These are phyloP conservation scores for Cairina moschata DNA, from an alignment of 2,113 vertebrate species.

Conservation along the genomic window DNA sequence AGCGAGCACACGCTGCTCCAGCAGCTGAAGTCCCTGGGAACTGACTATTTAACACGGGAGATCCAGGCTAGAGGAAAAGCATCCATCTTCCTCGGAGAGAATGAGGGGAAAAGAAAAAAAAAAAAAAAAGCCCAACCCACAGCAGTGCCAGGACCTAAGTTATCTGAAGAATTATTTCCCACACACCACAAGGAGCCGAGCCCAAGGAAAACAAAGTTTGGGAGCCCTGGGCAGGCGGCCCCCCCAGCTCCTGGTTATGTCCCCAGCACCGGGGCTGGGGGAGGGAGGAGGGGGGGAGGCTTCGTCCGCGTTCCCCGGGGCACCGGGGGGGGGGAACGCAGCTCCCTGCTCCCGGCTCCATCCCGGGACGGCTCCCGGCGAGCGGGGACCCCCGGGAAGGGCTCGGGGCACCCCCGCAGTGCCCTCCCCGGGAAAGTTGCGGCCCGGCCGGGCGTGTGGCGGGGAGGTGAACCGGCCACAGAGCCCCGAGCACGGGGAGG, in stretches of 20 bases:
- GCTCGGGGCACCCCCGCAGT: not conserved
- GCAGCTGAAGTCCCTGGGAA: not conserved
- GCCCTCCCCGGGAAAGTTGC: not conserved
- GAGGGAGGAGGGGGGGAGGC: not conserved
- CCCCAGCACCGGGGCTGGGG: not conserved
- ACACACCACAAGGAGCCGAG: not conserved
- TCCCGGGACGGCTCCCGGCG: not conserved
- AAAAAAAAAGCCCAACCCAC: not conserved
- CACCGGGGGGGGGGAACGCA: not conserved
- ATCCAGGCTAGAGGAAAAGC: not conserved
- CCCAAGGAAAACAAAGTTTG: conserved; percentile 50
- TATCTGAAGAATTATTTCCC: not conserved
- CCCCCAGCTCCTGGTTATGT: not conserved
- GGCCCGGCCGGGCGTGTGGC: not conserved
- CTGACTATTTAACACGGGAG: not conserved
- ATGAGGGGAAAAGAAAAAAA: not conserved
- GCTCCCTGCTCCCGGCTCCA: not conserved
- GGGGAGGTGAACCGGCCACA: no score
- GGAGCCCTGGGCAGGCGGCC: conserved; percentile 19
- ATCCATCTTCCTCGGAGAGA: not conserved
- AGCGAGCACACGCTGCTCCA: not conserved
- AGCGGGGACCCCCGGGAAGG: not conserved
- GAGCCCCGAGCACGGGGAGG: no score
- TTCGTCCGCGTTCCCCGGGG: not conserved
- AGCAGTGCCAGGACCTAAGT: not conserved